Conservation (phyloP, 2,113 vertebrate genomes). For the Nasalis larvatus region DNA sequence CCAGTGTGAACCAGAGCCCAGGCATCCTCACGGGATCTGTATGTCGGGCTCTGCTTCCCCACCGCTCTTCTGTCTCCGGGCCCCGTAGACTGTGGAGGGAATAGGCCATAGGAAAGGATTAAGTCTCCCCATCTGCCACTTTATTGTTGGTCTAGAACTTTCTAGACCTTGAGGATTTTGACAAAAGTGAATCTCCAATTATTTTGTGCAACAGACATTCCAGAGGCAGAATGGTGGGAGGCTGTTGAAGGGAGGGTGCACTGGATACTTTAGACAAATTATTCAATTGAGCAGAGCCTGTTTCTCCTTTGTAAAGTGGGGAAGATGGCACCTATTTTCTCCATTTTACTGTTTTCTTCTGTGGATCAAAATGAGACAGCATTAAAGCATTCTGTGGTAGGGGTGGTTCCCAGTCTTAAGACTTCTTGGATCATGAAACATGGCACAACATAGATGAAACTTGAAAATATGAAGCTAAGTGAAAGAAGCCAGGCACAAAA, state of each 20-base stretch:
- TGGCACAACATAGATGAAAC: background rate
- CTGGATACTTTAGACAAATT: background rate
- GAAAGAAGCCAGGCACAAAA: background rate
- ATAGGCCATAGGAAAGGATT: background rate
- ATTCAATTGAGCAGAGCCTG: background rate
- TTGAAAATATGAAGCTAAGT: background rate
- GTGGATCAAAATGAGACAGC: background rate
- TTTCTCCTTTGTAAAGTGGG: background rate
- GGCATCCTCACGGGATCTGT: rapidly evolving
- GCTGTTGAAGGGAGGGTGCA: background rate
- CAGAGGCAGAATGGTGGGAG: background rate
- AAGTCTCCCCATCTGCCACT: background rate
- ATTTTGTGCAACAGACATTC: background rate
- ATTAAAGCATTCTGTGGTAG: background rate
- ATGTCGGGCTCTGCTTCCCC: too few relatives aligned
- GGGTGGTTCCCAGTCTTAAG: background rate
- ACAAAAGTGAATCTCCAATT: background rate
- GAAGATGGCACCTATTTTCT: background rate
- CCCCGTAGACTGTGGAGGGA: too few relatives aligned
- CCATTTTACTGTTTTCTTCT: background rate
- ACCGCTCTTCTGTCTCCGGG: rapidly evolving
- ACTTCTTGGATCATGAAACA: background rate
- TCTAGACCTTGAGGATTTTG: background rate
- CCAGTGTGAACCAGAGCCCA: background rate
- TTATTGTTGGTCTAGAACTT: background rate